Evolutionary conservation across 2,113 vertebrate species (phyloP).

Genomic region (Eurypyga helias): DNA sequence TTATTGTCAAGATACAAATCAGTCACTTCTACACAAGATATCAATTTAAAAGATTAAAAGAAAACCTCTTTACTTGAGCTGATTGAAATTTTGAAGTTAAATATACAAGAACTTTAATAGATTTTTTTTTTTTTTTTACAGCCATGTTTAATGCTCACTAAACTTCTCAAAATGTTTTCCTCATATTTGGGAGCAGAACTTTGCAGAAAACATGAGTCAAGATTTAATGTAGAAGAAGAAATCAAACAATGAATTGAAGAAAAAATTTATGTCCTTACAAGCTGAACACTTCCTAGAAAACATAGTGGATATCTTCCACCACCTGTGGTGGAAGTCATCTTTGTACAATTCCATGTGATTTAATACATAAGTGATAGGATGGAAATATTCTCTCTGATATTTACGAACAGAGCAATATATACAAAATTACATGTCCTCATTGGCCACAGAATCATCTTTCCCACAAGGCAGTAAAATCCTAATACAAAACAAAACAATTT

Average conservation of each 20-base stretch:
- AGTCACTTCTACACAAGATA: slow-evolving; percentile 1
- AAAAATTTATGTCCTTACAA: not conserved
- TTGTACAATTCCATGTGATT: not conserved
- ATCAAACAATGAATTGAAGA: not conserved
- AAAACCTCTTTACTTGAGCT: not conserved
- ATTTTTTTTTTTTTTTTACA: not conserved
- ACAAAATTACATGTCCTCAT: not conserved
- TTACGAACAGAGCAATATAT: not conserved
- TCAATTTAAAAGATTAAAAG: slow-evolving; percentile 9
- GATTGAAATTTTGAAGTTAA: not conserved
- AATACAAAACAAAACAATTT: not conserved
- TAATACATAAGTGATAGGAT: not conserved
- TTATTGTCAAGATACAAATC: slow-evolving; percentile 23
- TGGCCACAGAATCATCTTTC: not conserved
- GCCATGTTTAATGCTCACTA: not conserved
- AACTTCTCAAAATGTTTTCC: not conserved
- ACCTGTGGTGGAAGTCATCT: not conserved
- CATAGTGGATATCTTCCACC: not conserved
- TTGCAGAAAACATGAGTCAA: not conserved
- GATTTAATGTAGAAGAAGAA: not conserved
- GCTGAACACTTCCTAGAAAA: not conserved
- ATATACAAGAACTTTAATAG: not conserved
- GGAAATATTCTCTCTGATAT: not conserved
- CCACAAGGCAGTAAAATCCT: not conserved
- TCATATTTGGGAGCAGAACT: not conserved